Conservation (phyloP, 2,113 vertebrate species). For the Pseudonaja textilis region DNA sequence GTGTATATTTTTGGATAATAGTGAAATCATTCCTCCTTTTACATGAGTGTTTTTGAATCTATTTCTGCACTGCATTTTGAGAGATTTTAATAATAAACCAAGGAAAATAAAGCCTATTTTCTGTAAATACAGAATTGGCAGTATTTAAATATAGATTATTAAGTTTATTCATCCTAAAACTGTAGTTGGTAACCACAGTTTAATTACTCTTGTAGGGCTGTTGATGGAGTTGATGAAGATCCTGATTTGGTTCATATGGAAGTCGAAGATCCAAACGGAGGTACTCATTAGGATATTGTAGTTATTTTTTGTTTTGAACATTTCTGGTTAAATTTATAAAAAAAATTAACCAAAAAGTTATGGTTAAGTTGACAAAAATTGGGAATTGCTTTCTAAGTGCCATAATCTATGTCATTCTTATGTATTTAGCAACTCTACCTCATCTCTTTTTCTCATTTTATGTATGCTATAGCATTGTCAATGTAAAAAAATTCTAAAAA, state of each 20-base stretch:
- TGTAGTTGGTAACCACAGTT: conserved; percentile 44
- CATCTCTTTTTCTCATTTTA: background rate
- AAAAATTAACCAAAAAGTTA: background rate
- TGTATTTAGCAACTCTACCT: conserved; percentile 29
- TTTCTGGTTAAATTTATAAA: conserved; percentile 13
- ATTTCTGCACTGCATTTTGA: background rate
- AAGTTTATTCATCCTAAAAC: conserved; percentile 14
- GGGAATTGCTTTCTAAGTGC: conserved; percentile 13
- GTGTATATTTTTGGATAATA: background rate
- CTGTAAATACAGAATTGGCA: conserved; percentile 1
- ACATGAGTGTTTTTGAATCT: background rate
- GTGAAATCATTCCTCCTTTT: background rate
- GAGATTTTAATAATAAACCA: background rate
- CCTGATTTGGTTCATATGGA: conserved; percentile 94
- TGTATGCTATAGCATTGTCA: background rate
- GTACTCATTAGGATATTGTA: conserved; percentile 65
- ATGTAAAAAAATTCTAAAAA: background rate
- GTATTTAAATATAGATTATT: conserved; percentile 11
- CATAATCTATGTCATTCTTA: conserved; percentile 22
- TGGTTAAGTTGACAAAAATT: conserved; percentile 10
- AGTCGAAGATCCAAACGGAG: conserved; percentile 88
- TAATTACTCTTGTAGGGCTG: conserved; percentile 79
- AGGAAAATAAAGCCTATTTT: background rate
- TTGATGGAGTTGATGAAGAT: conserved; percentile 84
- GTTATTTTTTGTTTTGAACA: conserved; percentile 5